Base-by-base conservation (phyloP, 2,888 invertebrate genomes). In the Branchellion lobata region DNA sequence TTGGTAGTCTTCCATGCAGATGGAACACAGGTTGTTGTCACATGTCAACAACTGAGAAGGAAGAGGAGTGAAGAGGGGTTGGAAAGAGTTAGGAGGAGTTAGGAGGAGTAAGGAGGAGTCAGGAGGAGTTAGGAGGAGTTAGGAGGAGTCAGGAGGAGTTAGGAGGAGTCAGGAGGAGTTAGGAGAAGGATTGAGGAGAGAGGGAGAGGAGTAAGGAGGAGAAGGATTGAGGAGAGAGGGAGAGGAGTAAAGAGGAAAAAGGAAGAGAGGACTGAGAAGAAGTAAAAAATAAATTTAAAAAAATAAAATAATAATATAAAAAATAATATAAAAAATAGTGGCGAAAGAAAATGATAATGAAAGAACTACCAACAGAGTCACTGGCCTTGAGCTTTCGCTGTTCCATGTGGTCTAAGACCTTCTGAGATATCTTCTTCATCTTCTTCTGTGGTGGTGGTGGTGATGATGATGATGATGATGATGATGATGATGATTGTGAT, bases 1-100 rank as follows among this genome's bases (percentile, higher is more conserved):
- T 89, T 92, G 93, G 89, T 95, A 96, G 3, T 92, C 92, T 88
- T 96, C 96, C 87, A 96, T 95, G 88, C 96, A 96, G 83, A 96
- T 93, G 82, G 96, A 95, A 89, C 96, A 96, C 81, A 87, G 86
- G 87, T 96, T 95, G 83, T 92, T 92, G 84, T 95, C 95, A 29
- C 91, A 91, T 85, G 91, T 91, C 75, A 92, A 90, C 88, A 93
- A 93, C 93, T 93, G 89, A 1, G 82, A 83, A 24, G 61, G 61
- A 5, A 24, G 61, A 14, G 61, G 61, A 24, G 21, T 57, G 61
- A 24, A n/a, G 61, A 5, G 5, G 5, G 21, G 21, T 14, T 3
- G 24, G 5, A n/a, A 14, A 5, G 61, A 57, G 21, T 14, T 24
- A 5, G 61, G 24, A 57, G 61, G 21, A n/a, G 61, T 5, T 8